A percentile compares a stretch with the other conserved stretches of the same genome.
These are phyloP conservation scores for Crocuta crocuta DNA, from an alignment of 2,113 vertebrate genomes.

Conservation along the genomic window DNA sequence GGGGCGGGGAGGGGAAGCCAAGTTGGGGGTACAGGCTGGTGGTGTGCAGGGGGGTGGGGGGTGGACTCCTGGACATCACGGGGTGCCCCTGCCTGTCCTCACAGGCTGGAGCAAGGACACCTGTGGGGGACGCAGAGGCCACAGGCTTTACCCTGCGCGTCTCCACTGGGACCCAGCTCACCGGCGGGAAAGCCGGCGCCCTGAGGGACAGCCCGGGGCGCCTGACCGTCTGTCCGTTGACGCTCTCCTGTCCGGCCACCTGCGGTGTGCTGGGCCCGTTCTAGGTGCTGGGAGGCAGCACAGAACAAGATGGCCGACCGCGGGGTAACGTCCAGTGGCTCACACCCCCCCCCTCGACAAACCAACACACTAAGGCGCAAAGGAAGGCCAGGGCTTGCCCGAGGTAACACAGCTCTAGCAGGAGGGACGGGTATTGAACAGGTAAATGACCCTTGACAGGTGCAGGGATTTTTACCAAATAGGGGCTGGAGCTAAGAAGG, in stretches of 20 bases:
- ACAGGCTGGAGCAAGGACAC: not conserved
- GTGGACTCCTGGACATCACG: accelerated
- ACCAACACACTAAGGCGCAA: not conserved
- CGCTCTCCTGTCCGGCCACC: no score
- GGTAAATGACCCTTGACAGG: not conserved
- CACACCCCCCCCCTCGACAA: not conserved
- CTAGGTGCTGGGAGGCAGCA: not conserved
- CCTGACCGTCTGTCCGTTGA: not conserved
- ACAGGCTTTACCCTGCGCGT: not conserved
- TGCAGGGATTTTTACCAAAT: no score
- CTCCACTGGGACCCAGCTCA: not conserved
- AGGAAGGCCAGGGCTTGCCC: not conserved
- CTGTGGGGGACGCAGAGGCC: not conserved
- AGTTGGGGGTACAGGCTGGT: accelerated
- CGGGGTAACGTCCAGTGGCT: not conserved
- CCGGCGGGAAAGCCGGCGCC: not conserved
- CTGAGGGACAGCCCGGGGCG: not conserved
- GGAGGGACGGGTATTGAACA: not conserved
- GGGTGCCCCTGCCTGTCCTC: not conserved
- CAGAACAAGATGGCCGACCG: not conserved
- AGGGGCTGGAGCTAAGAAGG: no score
- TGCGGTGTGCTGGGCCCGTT: not conserved
- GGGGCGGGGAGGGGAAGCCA: not conserved
- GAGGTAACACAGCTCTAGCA: not conserved
- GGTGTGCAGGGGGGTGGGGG: not conserved